These are phyloP conservation scores for Nycticryphes semicollaris DNA, from an alignment of 2,113 vertebrate genomes.

Conservation along the genomic window DNA sequence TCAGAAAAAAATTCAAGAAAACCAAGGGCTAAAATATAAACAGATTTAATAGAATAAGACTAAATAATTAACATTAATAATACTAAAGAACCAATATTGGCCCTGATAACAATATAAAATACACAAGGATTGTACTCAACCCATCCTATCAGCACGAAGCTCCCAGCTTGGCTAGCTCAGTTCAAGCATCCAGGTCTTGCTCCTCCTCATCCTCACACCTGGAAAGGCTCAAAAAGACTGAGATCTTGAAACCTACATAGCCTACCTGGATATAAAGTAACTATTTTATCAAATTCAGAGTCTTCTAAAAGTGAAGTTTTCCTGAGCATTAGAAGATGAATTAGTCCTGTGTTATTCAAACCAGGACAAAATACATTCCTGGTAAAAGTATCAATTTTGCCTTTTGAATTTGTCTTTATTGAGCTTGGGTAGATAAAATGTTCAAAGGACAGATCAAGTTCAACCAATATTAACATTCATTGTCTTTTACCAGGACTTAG, in stretches of 20 bases:
- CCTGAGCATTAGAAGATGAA: not conserved
- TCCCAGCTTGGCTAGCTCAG: not conserved
- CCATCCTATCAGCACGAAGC: not conserved
- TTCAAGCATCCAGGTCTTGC: not conserved
- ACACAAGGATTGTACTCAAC: not conserved
- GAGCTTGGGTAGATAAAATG: not conserved
- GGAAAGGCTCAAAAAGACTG: not conserved
- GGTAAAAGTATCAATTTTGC: not conserved
- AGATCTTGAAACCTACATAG: not conserved
- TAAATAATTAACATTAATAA: not conserved
- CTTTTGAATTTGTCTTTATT: not conserved
- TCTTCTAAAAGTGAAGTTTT: not conserved
- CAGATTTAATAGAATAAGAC: not conserved
- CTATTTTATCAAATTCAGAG: not conserved
- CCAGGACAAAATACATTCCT: not conserved
- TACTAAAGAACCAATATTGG: not conserved
- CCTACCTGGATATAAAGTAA: not conserved
- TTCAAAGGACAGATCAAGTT: not conserved
- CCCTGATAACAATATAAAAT: not conserved
- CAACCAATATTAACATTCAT: not conserved
- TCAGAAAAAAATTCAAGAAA: not conserved
- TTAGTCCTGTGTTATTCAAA: not conserved
- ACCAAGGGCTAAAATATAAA: not conserved
- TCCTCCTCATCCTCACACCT: not conserved
- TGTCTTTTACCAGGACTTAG: not conserved